Evolutionary conservation across 2,888 invertebrate genomes (phyloP).

Genomic region (Sericinus montela): DNA sequence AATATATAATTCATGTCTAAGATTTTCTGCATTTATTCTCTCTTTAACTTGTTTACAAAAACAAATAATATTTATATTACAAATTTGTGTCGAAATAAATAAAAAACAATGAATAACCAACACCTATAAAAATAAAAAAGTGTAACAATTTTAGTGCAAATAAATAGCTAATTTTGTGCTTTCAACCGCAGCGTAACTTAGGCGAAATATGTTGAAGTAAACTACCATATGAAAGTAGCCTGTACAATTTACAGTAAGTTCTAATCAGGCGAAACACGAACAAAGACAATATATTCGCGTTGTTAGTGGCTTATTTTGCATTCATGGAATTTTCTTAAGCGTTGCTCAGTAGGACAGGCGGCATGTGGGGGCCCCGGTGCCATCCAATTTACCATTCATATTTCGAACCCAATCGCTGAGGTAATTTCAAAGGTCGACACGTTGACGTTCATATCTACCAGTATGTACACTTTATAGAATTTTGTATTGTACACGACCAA

Average conservation of each 20-base stretch:
- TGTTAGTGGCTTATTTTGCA: constrained; percentile 70
- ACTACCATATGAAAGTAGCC: constrained; percentile 26
- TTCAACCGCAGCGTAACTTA: constrained; percentile 10
- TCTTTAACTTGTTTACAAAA: no score
- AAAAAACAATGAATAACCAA: no score
- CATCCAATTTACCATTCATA: constrained; percentile 73
- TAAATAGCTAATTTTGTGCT: constrained; percentile 11
- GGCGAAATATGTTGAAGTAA: constrained; percentile 22
- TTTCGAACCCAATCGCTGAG: constrained; percentile 64
- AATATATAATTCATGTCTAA: background rate
- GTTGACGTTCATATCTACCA: constrained; percentile 25
- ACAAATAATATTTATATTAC: no score
- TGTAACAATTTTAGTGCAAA: background rate
- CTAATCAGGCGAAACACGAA: constrained; percentile 62
- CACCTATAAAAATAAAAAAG: background rate
- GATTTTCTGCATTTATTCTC: no score
- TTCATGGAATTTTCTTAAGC: constrained; percentile 75
- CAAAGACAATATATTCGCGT: constrained; percentile 50
- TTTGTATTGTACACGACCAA: constrained; percentile 13
- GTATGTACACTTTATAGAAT: constrained; percentile 17
- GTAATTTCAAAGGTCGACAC: constrained; percentile 66
- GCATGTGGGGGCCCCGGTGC: constrained; percentile 48
- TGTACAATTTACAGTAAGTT: constrained; percentile 41
- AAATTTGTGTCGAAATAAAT: no score
- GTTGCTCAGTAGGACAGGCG: constrained; percentile 53